Conservation (phyloP, 2,888 invertebrate species). For the Lasius fuliginosus region DNA sequence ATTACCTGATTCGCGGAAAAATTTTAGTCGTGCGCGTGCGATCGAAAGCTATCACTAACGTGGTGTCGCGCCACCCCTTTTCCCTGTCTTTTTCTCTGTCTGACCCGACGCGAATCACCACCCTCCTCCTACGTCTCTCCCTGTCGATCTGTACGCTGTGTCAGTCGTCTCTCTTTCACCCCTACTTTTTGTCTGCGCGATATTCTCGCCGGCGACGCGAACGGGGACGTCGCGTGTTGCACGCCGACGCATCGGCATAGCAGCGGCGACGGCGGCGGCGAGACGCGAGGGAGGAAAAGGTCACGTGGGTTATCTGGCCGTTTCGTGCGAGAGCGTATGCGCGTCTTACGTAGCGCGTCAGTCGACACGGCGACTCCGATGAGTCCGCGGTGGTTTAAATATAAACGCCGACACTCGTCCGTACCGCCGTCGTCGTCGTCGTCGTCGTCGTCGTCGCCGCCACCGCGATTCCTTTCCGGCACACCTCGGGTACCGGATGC, state of each 20-base stretch:
- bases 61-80: conserved; percentile 36
- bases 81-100: conserved; percentile 33
- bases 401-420: conserved; percentile 56
- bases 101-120: conserved; percentile 44
- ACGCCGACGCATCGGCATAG: conserved; percentile 54
- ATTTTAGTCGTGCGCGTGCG: conserved; percentile 8
- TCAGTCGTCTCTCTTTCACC: conserved; percentile 58
- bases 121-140: conserved; percentile 27
- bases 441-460: background rate
- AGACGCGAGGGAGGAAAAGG: conserved; percentile 66
- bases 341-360: conserved; percentile 78
- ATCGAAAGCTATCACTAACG: conserved; percentile 38
- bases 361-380: conserved; percentile 72
- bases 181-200: conserved; percentile 56
- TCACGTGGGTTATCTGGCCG: conserved; percentile 82
- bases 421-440: conserved; percentile 13
- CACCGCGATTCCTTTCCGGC: conserved; percentile 43
- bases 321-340: conserved; percentile 74
- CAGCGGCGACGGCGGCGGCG: conserved; percentile 50
- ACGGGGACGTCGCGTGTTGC: conserved; percentile 39
- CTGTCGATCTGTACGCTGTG: conserved; percentile 33
- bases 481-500: conserved; percentile 56
- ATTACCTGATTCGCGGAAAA: conserved; percentile 3
- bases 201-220: conserved; percentile 34
- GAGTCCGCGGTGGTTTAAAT: conserved; percentile 62